Evolutionary conservation across 2,797 vertebrate genomes (phyloP), one percentile per base, ranked within the genome.

Genomic region (Triplophysa yarkandensis): DNA sequence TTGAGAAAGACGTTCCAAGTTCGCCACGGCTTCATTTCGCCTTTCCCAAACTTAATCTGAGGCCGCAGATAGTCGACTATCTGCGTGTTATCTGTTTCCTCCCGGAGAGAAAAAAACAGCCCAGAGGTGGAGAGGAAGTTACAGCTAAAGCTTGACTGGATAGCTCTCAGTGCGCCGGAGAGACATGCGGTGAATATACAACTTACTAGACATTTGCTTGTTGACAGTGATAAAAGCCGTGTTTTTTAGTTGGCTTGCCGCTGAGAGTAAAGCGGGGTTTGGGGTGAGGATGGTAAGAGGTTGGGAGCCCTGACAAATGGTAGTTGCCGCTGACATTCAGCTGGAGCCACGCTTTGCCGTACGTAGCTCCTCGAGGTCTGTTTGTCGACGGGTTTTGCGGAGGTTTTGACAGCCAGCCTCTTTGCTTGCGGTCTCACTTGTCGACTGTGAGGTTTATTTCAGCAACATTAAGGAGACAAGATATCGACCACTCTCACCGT

Each of bases 161-260:
- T 76, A 60, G 55, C 62, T 58, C 65, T 78, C 58, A 21, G 46
- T 44, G 65, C 65, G 34, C 39, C 61, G 41, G 60, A 74, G 64
- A 69, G 69, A 65, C 74, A 69, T 46, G 58, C 46, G 50, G 39
- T 60, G 65, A 50, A 70, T 64, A 67, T 63, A 65, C 63, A 77
- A 39, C 75, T 73, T 79, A 74, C 75, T 80, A 74, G 78, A 81
- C 80, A 77, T 67, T 76, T 71, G 80, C 43, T 82, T 87, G 84
- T 89, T 86, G 85, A 86, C 85, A 82, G 81, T 77, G 80, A 78
- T 71, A 68, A 77, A 65, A 82, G 82, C 85, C 74, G 81, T 66
- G 82, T 80, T 82, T 16, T 64, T 65, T 74, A 70, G 77, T 71
- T 78, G 71, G 81, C 80, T 83, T 80, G 81, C 67, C 81, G 76